Base-by-base conservation (phyloP, 2,113 vertebrate genomes). In the Zosterops pallidus region DNA sequence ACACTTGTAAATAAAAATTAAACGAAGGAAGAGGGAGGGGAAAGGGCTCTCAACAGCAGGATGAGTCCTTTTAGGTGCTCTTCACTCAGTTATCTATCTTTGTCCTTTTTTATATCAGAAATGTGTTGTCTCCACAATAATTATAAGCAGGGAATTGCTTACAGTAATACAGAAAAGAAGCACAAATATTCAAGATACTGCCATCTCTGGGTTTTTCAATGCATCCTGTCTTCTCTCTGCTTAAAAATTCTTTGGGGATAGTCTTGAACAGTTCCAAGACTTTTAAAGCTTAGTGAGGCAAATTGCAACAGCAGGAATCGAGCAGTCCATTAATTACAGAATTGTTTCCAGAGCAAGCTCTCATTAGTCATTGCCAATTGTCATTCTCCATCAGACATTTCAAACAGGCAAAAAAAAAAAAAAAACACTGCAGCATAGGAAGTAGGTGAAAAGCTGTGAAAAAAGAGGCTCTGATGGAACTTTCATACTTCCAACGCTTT, bases 241-340 rank as follows among this genome's bases (percentile, higher is more conserved):
- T 83, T 22, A 74, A 62, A 63, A 64, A 64, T 6, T 42, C 59
- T 69, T 74, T 71, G 41, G 74, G 19, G 26, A 47, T 35, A 35
- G 26, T 67, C 47, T 63, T 71, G 64, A 81, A 56, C 22, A 77
- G 25, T 35, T 50, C 46, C 59, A 82, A 93, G 79, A 65, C 35
- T 90, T 92, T 82, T 89, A 89, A 68, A 76, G 64, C 47, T 81
- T 63, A 78, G 35, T 41, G 72, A 80, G 31, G 71, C 49, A 87
- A 93, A 62, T 33, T 59, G 56, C 35, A 94, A 88, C 47, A 91
- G 50, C 2, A 63, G 33, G 59, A 85, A 75, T 29, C 0, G 4
- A 91, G 39, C 49, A 91, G 67, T 15, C 55, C 39, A 44, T 88
- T 95, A 95, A 95, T 91, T 96, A 90, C 60, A 93, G 85, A 70